phyloP scores from a whole-genome alignment of 2,797 vertebrate genomes.

The Lacerta agilis region DNA sequence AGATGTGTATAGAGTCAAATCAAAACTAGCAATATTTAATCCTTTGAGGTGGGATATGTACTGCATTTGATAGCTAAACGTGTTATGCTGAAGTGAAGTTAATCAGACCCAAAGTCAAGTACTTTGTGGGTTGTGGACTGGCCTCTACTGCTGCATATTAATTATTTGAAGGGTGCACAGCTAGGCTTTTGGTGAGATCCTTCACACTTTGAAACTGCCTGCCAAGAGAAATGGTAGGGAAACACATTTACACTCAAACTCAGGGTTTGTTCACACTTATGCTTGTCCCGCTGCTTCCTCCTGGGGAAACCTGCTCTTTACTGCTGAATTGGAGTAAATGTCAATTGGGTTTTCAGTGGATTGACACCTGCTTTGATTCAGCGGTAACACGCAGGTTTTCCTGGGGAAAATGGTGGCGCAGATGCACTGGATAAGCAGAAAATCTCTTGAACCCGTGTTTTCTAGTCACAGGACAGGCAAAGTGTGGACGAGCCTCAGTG shows the following conservation, averaged over 20 bases:
- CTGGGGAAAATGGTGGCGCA: no score
- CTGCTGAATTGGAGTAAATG: no score
- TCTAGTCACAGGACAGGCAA: no score
- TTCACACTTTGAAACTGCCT: neutral
- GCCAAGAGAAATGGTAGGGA: neutral
- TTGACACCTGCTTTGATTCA: no score
- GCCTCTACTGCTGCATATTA: neutral
- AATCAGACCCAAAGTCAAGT: neutral
- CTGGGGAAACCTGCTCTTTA: no score
- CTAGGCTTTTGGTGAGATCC: no score
- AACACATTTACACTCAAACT: neutral
- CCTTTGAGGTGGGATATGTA: neutral
- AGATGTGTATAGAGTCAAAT: constrained; percentile 5
- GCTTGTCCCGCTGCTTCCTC: no score
- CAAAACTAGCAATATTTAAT: neutral
- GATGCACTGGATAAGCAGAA: no score
- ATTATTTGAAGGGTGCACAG: neutral
- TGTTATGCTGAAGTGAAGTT: neutral
- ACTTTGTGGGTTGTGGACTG: neutral
- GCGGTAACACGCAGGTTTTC: no score
- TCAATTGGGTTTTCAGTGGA: no score
- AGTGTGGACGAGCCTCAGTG: no score
- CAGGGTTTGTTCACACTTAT: neutral
- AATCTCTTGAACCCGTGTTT: no score
- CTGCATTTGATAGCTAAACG: neutral